phyloP scores from a whole-genome alignment of 2,113 vertebrate genomes.

The Megaceryle maxima region DNA sequence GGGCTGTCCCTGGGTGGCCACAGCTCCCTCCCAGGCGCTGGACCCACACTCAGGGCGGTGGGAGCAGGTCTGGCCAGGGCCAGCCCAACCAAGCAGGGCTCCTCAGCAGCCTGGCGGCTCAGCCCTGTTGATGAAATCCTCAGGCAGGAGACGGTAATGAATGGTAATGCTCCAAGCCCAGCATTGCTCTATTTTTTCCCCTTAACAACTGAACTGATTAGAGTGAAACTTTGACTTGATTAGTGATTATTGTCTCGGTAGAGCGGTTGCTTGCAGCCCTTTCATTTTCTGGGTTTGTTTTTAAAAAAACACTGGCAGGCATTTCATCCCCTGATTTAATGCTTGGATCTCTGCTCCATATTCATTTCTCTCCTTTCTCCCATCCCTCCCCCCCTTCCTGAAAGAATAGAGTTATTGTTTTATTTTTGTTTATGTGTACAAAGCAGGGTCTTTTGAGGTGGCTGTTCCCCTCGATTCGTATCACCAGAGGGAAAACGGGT shows the following conservation, averaged over 20 bases:
- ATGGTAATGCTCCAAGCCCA: neutral
- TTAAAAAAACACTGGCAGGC: slow-evolving; percentile 61
- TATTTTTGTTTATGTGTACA: neutral
- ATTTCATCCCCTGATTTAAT: slow-evolving; percentile 41
- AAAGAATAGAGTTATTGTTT: neutral
- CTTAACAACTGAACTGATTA: slow-evolving; percentile 77
- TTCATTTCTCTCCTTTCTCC: slow-evolving; percentile 13
- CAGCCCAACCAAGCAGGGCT: neutral
- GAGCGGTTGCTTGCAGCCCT: slow-evolving; percentile 60
- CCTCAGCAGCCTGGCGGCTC: neutral
- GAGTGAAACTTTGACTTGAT: slow-evolving; percentile 75
- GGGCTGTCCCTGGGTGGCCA: accelerated
- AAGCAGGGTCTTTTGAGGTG: neutral
- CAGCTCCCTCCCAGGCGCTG: neutral
- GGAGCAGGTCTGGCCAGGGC: neutral
- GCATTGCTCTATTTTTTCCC: slow-evolving; percentile 31
- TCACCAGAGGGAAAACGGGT: neutral
- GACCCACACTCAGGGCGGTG: accelerated
- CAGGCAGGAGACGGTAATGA: neutral
- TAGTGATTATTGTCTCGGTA: slow-evolving; percentile 61
- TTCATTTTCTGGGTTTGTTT: slow-evolving; percentile 68
- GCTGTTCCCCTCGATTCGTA: neutral
- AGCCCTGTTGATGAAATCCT: neutral
- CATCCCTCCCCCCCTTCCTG: neutral
- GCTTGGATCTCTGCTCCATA: slow-evolving; percentile 36